Evolutionary conservation across 2,113 vertebrate species (phyloP).

Genomic region (Solea senegalensis): DNA sequence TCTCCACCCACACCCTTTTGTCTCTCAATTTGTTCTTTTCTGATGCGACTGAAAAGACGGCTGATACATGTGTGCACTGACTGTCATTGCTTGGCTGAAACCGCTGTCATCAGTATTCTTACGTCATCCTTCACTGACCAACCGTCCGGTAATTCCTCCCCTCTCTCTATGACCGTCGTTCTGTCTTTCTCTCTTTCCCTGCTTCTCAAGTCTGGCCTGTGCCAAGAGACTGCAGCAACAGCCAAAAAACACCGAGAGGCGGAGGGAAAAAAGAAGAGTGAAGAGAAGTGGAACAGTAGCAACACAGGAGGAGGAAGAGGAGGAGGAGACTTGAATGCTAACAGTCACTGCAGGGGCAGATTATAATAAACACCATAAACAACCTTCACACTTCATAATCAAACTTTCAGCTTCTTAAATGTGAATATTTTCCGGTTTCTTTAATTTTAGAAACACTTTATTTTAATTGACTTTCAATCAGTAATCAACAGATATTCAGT

Average conservation of each 20-base stretch:
- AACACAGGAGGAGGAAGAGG: neutral
- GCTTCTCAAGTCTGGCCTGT: conserved; percentile 40
- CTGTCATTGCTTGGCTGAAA: conserved; percentile 53
- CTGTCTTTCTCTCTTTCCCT: conserved; percentile 19
- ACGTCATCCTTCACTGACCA: conserved; percentile 40
- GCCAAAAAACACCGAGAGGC: conserved; percentile 26
- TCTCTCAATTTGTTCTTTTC: conserved; percentile 35
- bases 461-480: too few relatives aligned
- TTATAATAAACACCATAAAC: too few relatives aligned
- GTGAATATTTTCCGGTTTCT: too few relatives aligned
- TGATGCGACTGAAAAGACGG: conserved; percentile 41
- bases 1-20: conserved; percentile 1
- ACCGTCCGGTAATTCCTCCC: conserved; percentile 8
- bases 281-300: neutral
- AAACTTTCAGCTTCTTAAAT: too few relatives aligned
- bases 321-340: too few relatives aligned
- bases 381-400: too few relatives aligned
- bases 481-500: too few relatives aligned
- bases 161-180: neutral
- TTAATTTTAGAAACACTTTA: too few relatives aligned
- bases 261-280: neutral
- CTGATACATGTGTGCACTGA: conserved; percentile 43
- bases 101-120: conserved; percentile 68
- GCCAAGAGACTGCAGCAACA: conserved; percentile 65
- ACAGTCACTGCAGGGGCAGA: too few relatives aligned